Base-by-base conservation (phyloP, 2,113 vertebrate species). In the Nothobranchius furzeri region DNA sequence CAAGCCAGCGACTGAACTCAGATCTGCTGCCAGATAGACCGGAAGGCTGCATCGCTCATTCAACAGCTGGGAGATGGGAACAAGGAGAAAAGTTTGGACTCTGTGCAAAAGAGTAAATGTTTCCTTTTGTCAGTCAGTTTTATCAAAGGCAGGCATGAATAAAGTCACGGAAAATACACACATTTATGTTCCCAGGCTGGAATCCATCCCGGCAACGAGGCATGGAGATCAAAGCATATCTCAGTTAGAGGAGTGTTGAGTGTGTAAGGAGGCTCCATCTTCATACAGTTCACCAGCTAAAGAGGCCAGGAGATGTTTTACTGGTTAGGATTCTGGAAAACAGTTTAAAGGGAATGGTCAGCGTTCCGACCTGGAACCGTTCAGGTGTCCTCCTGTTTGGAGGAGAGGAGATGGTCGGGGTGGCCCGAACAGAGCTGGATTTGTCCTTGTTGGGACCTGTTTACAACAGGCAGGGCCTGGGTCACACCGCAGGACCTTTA, bases 21-120 rank as follows among this genome's bases (percentile, higher is more conserved):
- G 68, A 87, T 84, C 56, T 71, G 37, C 72, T 76, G 82, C 76
- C 81, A 88, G 80, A 85, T 56, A 62, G 60, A 76, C 57, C 73
- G 69, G 76, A 78, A 82, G 79, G 64, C 70, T 68, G 77, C 49
- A 75, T 83, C 70, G 69, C 61, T 75, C 56, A 66, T 59, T 70
- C 80, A 49, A 49, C 47, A 68, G 77, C 79, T 85, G 73, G 53
- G 57, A 50, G 48, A 61, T 42, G 70, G 36, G 55, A 64, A 25
- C 15, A 17, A n/a, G 47, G 9, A 49, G 61, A 76, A 76, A 68
- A 61, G 61, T 77, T 60, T 79, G 58, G 73, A 82, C 49, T 64
- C 25, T 4, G 46, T 47, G 75, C 57, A 60, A 64, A 76, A 52
- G 65, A 67, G 61, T 83, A 83, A 83, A 81, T 60, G 77, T 74